phyloP scores from a whole-genome alignment of 2,797 vertebrate species.

The Prunella strophiata region DNA sequence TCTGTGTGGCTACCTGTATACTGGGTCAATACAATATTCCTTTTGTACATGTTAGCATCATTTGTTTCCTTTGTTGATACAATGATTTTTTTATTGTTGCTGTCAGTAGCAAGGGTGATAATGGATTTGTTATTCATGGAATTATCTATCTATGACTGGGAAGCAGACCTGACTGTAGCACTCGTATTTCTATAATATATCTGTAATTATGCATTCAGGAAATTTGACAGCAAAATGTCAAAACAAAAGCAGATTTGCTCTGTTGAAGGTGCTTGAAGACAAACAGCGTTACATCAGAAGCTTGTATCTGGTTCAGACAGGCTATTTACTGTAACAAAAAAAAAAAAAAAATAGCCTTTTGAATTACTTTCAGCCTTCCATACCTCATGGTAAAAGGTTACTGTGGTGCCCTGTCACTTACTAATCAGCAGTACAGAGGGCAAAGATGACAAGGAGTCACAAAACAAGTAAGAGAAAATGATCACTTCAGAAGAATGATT shows the following conservation, averaged over 20 bases:
- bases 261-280: constrained; percentile 62
- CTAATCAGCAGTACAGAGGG: neutral
- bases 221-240: constrained; percentile 68
- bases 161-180: constrained; percentile 50
- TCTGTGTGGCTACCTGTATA: neutral
- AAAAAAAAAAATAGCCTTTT: constrained; percentile 27
- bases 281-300: constrained; percentile 56
- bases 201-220: constrained; percentile 63
- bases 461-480: constrained; percentile 8
- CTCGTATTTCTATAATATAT: constrained; percentile 58
- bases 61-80: constrained; percentile 63
- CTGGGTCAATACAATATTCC: constrained; percentile 34
- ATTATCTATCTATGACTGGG: constrained; percentile 54
- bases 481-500: constrained; percentile 18
- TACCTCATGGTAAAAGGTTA: neutral
- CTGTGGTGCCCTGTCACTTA: neutral
- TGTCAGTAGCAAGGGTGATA: constrained; percentile 51
- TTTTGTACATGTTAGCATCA: neutral
- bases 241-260: constrained; percentile 66
- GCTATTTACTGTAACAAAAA: constrained; percentile 26
- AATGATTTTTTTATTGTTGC: constrained; percentile 53
- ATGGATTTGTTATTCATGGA: constrained; percentile 57
- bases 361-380: neutral
- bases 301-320: constrained; percentile 48
- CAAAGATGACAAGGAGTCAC: neutral